Percentiles rank a stretch among this genome's conserved stretches.
Conservation (phyloP, 2,113 vertebrate species). For the Toxostoma redivivum region DNA sequence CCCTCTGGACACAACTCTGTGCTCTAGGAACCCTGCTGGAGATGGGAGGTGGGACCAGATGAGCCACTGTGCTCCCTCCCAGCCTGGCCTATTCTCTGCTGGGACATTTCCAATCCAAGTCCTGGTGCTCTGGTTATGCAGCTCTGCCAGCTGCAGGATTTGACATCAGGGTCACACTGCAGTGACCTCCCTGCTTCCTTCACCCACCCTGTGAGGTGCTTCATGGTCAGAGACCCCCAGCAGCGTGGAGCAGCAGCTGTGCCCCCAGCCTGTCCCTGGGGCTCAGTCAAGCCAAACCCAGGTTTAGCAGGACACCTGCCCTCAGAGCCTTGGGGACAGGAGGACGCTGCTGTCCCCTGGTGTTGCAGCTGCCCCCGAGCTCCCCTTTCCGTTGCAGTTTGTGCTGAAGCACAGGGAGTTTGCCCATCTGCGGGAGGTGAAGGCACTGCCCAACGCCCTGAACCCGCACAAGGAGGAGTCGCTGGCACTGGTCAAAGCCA, state of each 20-base stretch:
- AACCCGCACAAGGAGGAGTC: conserved; percentile 85
- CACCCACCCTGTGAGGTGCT: fast-evolving
- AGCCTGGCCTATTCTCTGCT: background rate
- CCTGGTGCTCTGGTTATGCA: fast-evolving
- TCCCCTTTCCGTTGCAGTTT: conserved; percentile 76
- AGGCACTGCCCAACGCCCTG: conserved; percentile 83
- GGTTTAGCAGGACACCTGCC: background rate
- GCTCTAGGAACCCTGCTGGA: background rate
- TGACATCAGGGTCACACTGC: background rate
- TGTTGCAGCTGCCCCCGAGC: fast-evolving
- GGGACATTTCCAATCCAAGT: fast-evolving
- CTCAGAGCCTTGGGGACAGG: background rate
- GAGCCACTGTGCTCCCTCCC: background rate
- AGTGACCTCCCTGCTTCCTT: fast-evolving
- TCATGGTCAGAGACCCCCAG: fast-evolving
- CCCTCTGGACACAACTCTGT: background rate
- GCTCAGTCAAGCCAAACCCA: fast-evolving
- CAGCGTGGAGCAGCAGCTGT: fast-evolving
- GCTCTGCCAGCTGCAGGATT: background rate
- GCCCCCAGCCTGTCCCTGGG: background rate
- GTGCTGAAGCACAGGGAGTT: conserved; percentile 87
- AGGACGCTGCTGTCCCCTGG: fast-evolving
- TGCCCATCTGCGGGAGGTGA: conserved; percentile 82
- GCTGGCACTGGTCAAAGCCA: conserved; percentile 75
- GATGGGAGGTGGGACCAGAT: background rate